Base-by-base conservation (phyloP, 2,113 vertebrate species). In the Brachyhypopomus gauderio region DNA sequence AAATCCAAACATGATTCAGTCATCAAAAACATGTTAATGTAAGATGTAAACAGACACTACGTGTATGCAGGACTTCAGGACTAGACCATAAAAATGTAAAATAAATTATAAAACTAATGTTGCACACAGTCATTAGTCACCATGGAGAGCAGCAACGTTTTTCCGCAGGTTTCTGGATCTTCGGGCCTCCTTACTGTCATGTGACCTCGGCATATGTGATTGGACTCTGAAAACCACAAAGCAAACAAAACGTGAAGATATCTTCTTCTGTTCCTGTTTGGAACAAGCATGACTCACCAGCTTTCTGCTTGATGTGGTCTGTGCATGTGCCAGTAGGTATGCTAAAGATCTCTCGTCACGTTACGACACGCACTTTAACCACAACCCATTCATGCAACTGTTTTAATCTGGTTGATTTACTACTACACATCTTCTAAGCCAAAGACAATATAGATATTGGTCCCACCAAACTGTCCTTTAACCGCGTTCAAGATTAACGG, bases 181-280 rank as follows among this genome's bases (percentile, higher is more conserved):
- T 23, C 52, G 8, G 36, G 90, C 87, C 69, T 85, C 87, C 0
- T 93, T 91, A 85, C 85, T 88, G 94, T 96, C 95, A 96, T 96
- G 95, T 96, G 93, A 96, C 94, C 91, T 96, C 95, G 45, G 95
- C 95, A 76, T 96, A 96, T 91, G 93, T 94, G 92, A 95, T 92
- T 89, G 95, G 94, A 94, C 95, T 96, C 95, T 96, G 89, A 41
- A 81, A 80, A 71, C 7, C 16, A 62, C 22, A 82, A 66, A 34
- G 59, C 4, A 76, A 74, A 70, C 30, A 62, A 69, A 77, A 38
- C 9, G 72, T 17, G 30, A 16, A 58, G 5, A 59, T 72, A 19
- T 14, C 41, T 66, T 27, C 23, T 0, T 70, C 14, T 16, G 0
- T n/a, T 34, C 41, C 41, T 66, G 25, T 66, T 36, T 6, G 8